Evolutionary conservation across 92 coral and sea anemone genomes (phyloP).

Genomic region (Siderastrea siderea): DNA sequence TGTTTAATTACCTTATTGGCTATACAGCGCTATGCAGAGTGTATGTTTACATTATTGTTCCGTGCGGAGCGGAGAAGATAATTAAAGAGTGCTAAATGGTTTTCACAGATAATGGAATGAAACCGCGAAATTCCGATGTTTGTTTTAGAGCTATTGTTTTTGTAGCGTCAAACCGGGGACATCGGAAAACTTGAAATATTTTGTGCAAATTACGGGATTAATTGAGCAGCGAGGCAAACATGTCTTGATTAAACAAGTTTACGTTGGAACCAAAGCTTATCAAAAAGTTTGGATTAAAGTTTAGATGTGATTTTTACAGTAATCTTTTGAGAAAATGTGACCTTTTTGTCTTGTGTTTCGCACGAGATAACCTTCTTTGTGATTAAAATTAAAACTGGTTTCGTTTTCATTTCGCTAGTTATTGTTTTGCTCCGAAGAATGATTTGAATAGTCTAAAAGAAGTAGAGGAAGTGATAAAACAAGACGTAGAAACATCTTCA

Average conservation of each 20-base stretch:
- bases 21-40: not conserved
- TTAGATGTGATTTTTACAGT: not conserved
- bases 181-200: constrained; percentile 3
- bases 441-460: not conserved
- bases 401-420: not conserved
- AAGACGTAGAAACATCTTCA: not conserved
- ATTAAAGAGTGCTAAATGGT: constrained; percentile 19
- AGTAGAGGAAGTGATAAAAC: not conserved
- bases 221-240: not conserved
- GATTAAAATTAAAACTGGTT: not conserved
- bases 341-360: not conserved
- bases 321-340: not conserved
- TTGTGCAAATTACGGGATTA: not conserved
- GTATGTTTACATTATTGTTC: constrained; percentile 22
- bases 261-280: constrained; percentile 2
- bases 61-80: not conserved
- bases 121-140: constrained; percentile 38
- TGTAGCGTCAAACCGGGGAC: not conserved
- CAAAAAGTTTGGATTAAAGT: constrained; percentile 16
- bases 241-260: not conserved
- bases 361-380: constrained; percentile 10
- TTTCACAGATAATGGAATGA: constrained; percentile 5
- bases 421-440: not conserved
- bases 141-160: not conserved
- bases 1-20: constrained; percentile 12